Evolutionary conservation across 2,888 invertebrate species (phyloP).

Genomic region (Sepiola atlantica): DNA sequence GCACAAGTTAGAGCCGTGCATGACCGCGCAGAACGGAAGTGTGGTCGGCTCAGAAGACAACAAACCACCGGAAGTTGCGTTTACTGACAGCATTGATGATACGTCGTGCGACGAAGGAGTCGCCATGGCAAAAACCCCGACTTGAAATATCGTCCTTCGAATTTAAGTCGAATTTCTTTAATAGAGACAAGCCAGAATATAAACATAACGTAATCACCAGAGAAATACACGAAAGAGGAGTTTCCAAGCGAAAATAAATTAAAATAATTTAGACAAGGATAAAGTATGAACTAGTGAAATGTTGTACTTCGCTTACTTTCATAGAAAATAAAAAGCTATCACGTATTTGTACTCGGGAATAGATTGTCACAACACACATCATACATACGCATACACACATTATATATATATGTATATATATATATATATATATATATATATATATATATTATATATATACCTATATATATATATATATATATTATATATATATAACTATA

Average conservation of each 20-base stretch:
- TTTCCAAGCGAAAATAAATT: neutral
- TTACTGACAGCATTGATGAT: slow-evolving; percentile 64
- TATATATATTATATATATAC: neutral
- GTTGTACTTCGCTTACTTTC: neutral
- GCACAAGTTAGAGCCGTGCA: slow-evolving; percentile 50
- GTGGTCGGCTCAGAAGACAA: slow-evolving; percentile 52
- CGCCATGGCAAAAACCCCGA: slow-evolving; percentile 52
- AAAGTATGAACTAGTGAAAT: neutral
- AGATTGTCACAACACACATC: neutral
- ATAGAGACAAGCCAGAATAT: neutral
- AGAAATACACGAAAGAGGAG: neutral
- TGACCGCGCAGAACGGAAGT: slow-evolving; percentile 58
- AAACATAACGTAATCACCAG: neutral
- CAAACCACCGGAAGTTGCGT: slow-evolving; percentile 59
- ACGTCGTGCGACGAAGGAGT: slow-evolving; percentile 62
- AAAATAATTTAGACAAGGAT: neutral
- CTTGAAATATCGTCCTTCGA: slow-evolving; percentile 53
- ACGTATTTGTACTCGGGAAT: neutral
- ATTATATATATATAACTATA: too few relatives aligned
- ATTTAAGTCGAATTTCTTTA: neutral
- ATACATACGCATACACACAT: neutral
- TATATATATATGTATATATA: neutral
- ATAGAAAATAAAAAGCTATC: neutral
- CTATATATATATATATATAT: too few relatives aligned
- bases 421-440: neutral